Base-by-base conservation (phyloP, 2,888 invertebrate genomes). In the Drosophila suboccidentalis region DNA sequence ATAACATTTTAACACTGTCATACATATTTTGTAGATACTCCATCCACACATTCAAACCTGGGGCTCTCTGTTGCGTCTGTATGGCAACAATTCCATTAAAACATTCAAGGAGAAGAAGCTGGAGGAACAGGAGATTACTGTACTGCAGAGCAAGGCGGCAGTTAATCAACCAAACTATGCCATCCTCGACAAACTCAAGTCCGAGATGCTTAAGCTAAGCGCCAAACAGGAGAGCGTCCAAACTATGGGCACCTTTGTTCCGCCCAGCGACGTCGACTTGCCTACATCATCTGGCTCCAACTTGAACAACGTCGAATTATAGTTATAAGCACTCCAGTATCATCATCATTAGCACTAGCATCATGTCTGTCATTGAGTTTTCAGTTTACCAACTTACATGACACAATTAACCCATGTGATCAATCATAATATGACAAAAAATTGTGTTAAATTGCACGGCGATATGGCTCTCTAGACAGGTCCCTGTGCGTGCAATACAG, bases 11-110 rank as follows among this genome's bases (percentile, higher is more conserved):
- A 17, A 3, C 11, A 29, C 4, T 19, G 2, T 13, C 5, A n/a
- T 38, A 9, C 13, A n/a, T 19, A 5, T 49, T 22, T 19, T 19
- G 8, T 13, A 97, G 95, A 95, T 96, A 57, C 94, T 99, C 32
- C 99, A 99, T 94, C 99, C 99, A 0, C 97, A 98, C 91, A 97
- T 99, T 58, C 95, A 95, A 29, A 97, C 96, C 2, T 99, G 99
- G 98, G 99, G 99, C 59, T 98, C 98, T 0, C 94, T 99, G 47
- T 93, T 99, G 10, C 95, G 98, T 0, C 94, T 99, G 36, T 99
- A 99, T 92, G 98, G 98, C 58, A 97, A 97, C 85, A 95, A 96
- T 41, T 97, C 97, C 4, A 96, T 97, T 17, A 97, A 97, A 92
- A 97, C 96, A 69, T 96, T 97, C 90, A 97, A 97, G 90, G 98